A percentile compares a stretch with the other conserved stretches of the same genome.
Conservation (phyloP, 92 coral and sea anemone genomes). For the Nematostella vectensis region DNA sequence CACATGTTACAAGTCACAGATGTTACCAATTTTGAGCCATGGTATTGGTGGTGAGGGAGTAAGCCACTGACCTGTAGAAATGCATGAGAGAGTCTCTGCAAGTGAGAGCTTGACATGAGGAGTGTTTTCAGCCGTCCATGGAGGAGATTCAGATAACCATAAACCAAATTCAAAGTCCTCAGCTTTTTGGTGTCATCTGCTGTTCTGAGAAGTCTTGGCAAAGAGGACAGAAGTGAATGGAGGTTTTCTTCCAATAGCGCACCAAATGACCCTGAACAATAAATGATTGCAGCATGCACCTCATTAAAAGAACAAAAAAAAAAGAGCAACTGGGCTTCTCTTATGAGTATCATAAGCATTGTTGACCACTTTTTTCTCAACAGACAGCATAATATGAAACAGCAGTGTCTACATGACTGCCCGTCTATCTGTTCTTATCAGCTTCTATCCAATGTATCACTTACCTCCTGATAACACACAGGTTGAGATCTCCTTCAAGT, state of each 20-base stretch:
- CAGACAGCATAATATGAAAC: too few species aligned
- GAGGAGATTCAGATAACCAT: conserved; percentile 68
- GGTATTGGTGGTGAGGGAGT: too few species aligned
- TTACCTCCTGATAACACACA: conserved; percentile 40
- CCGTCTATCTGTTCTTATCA: too few species aligned
- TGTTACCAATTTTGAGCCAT: too few species aligned
- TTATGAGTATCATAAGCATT: too few species aligned
- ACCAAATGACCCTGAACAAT: conserved; percentile 23
- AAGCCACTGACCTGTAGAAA: conserved; percentile 79
- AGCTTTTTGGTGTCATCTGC: conserved; percentile 66
- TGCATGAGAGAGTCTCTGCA: conserved; percentile 79
- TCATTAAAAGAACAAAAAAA: too few species aligned
- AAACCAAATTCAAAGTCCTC: conserved; percentile 49
- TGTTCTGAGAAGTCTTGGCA: conserved; percentile 74
- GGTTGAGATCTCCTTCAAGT: conserved; percentile 36
- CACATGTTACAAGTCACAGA: too few species aligned
- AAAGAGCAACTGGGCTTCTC: too few species aligned
- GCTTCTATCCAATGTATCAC: not conserved
- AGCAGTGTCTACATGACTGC: too few species aligned
- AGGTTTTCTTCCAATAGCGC: conserved; percentile 74
- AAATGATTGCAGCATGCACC: too few species aligned
- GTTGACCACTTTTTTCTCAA: too few species aligned
- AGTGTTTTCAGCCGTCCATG: conserved; percentile 41
- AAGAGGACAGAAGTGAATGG: conserved; percentile 50
- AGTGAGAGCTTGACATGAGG: conserved; percentile 61